A percentile compares a stretch with the other conserved stretches of the same genome.
These are phyloP conservation scores for Drosophila elegans DNA, from an alignment of 1,140 invertebrate genomes.

Conservation along the genomic window DNA sequence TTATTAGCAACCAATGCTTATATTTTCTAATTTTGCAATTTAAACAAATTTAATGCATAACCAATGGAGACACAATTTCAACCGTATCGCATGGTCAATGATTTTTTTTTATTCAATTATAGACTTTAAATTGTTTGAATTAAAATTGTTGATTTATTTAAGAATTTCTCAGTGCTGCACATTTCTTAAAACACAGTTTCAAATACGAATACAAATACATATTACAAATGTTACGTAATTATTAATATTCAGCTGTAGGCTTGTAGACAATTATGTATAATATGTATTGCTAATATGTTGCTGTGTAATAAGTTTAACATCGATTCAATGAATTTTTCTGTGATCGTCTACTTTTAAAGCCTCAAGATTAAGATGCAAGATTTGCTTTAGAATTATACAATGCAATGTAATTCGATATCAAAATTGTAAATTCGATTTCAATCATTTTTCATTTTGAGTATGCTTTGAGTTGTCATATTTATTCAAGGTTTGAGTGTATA, in stretches of 20 bases:
- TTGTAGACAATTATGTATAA: conserved; percentile 18
- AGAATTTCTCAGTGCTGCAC: conserved; percentile 58
- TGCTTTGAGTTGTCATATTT: not conserved
- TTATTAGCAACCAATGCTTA: conserved; percentile 25
- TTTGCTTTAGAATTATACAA: conserved; percentile 8
- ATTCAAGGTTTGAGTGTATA: not conserved
- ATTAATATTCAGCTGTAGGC: conserved; percentile 31
- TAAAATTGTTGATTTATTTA: conserved; percentile 62
- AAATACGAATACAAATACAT: conserved; percentile 50
- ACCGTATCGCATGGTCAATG: too few species aligned
- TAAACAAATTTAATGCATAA: too few species aligned
- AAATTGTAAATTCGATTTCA: conserved; percentile 65
- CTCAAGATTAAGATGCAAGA: conserved; percentile 27
- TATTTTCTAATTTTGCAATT: too few species aligned
- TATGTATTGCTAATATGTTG: conserved; percentile 27
- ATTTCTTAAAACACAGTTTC: conserved; percentile 47
- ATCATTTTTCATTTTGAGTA: conserved; percentile 22
- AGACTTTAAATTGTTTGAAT: conserved; percentile 4
- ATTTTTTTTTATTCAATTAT: too few species aligned
- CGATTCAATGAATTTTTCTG: conserved; percentile 13
- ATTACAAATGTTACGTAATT: conserved; percentile 22
- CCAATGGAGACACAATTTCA: too few species aligned
- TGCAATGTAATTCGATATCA: conserved; percentile 33
- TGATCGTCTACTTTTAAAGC: conserved; percentile 53
- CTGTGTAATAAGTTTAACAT: conserved; percentile 17